phyloP scores from a whole-genome alignment of 2,113 vertebrate genomes.

The Corythoichthys intestinalis region DNA sequence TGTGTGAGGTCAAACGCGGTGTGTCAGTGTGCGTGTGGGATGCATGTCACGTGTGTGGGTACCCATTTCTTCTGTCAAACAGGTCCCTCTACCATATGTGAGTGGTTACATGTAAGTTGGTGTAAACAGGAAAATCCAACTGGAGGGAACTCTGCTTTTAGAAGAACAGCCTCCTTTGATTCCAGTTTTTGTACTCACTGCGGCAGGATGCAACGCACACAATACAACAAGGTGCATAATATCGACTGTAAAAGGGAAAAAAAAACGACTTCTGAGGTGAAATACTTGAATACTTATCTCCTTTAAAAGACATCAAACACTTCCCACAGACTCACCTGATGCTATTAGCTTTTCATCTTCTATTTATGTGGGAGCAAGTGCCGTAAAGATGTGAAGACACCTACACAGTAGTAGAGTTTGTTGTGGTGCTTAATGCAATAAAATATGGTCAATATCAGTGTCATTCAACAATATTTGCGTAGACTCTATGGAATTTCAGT shows the following conservation, averaged over 20 bases:
- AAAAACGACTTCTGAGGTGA: constrained; percentile 28
- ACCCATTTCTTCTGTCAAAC: not conserved
- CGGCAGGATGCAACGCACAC: constrained; percentile 58
- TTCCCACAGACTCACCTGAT: constrained; percentile 1
- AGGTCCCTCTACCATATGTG: not conserved
- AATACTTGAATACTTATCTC: constrained; percentile 6
- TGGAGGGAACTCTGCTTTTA: constrained; percentile 46
- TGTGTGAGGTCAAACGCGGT: constrained; percentile 8
- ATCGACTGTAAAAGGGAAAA: constrained; percentile 44
- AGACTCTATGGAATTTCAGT: no score
- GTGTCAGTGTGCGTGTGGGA: not conserved
- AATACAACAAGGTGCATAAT: constrained; percentile 41
- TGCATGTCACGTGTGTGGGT: not conserved
- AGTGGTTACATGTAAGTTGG: constrained; percentile 10
- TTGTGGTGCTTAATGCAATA: not conserved
- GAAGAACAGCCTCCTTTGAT: constrained; percentile 49
- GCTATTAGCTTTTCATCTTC: not conserved
- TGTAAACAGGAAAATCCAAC: constrained; percentile 51
- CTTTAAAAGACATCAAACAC: constrained; percentile 6
- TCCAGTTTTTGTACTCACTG: constrained; percentile 39
- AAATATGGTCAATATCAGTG: not conserved
- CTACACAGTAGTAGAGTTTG: not conserved
- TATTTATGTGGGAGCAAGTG: not conserved
- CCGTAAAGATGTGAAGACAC: not conserved
- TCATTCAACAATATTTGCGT: no score